A percentile compares a stretch with the other conserved stretches of the same genome.
Conservation (phyloP, 2,797 vertebrate species). For the Sciurus vulgaris region DNA sequence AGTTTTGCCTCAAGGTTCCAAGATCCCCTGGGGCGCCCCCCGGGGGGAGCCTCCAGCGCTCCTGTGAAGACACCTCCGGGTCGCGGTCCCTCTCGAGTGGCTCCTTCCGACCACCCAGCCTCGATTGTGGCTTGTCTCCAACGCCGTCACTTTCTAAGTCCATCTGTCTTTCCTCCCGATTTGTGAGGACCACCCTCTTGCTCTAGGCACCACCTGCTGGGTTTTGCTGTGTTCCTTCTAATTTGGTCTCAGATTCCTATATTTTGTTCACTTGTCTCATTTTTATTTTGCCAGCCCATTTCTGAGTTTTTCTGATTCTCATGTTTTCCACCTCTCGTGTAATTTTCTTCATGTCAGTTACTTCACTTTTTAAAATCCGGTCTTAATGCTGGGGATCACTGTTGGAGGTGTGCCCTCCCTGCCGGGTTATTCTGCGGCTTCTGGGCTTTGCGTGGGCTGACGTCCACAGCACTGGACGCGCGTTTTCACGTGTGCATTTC, state of each 20-base stretch:
- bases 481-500: background rate
- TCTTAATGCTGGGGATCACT: no score
- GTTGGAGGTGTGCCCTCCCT: rapidly evolving
- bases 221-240: no score
- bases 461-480: no score
- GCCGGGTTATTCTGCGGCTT: background rate
- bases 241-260: background rate
- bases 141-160: no score
- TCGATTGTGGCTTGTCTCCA: rapidly evolving
- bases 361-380: background rate
- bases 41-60: background rate
- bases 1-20: background rate
- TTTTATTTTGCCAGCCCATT: no score
- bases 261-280: background rate
- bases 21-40: background rate
- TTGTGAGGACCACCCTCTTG: no score
- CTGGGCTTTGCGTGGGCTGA: background rate
- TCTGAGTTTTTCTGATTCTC: background rate
- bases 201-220: no score
- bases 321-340: background rate
- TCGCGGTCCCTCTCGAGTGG: rapidly evolving
- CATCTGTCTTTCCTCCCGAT: background rate
- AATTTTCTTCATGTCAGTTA: no score
- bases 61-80: background rate
- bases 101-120: rapidly evolving